Base-by-base conservation (phyloP, 2,888 invertebrate genomes). In the Cotesia congregata region DNA sequence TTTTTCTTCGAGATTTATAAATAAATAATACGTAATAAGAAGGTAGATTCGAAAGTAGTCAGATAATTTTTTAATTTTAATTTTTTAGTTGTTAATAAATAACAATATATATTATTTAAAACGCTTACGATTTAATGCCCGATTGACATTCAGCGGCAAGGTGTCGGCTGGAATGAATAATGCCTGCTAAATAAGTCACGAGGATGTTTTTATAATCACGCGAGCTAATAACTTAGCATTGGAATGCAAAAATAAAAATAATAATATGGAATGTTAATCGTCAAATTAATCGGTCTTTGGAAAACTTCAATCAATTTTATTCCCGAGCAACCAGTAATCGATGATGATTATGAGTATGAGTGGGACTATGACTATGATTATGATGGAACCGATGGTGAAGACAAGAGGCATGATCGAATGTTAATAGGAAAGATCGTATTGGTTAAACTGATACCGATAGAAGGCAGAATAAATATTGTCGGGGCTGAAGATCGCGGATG, bases 141-240 rank as follows among this genome's bases (percentile, higher is more conserved):
- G 41, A 62, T 20, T 72, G 72, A 72, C 65, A 72, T 72, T 72
- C 65, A 65, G 41, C 20, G 62, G 40, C 15, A 50, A 62, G 62
- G 15, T 64, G 64, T 30, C 64, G 65, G 72, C 72, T 64, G 72
- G 39, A 41, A 41, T 72, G 65, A 50, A 65, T 72, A 40, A 72
- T 50, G 3, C 41, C 20, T 41, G 64, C 50, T 72, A 41, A 72
- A 65, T 72, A 65, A 72, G 65, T 65, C 72, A 65, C 41, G 72
- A 50, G 39, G 20, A 65, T 65, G 72, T n/a, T 64, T 50, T 50
- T 62, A 20, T 65, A 72, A 72, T 72, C 72, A 72, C 39, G 64
- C 41, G 39, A 39, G 64, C 41, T 64, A 40, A 72, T 17, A 39
- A 72, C 64, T 65, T 72, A 6, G 40, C 30, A 72, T 50, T 9